These are phyloP conservation scores for Drosophila suboccidentalis DNA, from an alignment of 2,888 invertebrate genomes.

Conservation along the genomic window DNA sequence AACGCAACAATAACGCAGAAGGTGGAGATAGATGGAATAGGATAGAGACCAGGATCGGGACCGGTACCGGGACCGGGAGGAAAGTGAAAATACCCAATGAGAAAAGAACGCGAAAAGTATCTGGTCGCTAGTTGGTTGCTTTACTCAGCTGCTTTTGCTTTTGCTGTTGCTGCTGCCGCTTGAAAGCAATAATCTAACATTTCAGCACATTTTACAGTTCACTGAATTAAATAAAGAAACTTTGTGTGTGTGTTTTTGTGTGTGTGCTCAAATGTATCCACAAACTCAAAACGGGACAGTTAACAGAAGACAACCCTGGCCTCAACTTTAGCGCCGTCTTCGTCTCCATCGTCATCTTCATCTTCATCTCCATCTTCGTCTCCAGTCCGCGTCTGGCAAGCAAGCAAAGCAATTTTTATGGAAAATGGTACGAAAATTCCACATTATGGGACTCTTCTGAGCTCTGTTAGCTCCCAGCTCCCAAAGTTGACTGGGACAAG, in stretches of 20 bases:
- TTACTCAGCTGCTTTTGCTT: conserved; percentile 35
- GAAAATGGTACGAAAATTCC: conserved; percentile 80
- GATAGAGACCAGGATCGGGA: conserved; percentile 11
- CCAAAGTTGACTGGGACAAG: conserved; percentile 64
- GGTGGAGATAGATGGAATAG: conserved; percentile 26
- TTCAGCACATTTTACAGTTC: conserved; percentile 79
- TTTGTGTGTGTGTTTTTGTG: conserved; percentile 54
- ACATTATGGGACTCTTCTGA: conserved; percentile 71
- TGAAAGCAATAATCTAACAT: conserved; percentile 78
- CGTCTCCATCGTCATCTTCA: conserved; percentile 5
- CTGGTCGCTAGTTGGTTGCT: conserved; percentile 60
- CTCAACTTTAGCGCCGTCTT: conserved; percentile 42
- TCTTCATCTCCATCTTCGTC: conserved; percentile 14
- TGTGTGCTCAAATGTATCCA: conserved; percentile 68
- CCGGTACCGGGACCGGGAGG: conserved; percentile 36
- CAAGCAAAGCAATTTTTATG: conserved; percentile 81
- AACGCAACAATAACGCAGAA: conserved; percentile 19
- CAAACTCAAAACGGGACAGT: conserved; percentile 74
- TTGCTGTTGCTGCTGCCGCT: conserved; percentile 18
- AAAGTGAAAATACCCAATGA: conserved; percentile 35
- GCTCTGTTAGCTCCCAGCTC: conserved; percentile 31
- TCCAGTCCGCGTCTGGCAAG: conserved; percentile 31
- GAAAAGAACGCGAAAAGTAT: conserved; percentile 57
- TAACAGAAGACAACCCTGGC: conserved; percentile 62
- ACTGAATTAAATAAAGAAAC: conserved; percentile 81